phyloP scores from a whole-genome alignment of 2,113 vertebrate species.

The Conger conger region DNA sequence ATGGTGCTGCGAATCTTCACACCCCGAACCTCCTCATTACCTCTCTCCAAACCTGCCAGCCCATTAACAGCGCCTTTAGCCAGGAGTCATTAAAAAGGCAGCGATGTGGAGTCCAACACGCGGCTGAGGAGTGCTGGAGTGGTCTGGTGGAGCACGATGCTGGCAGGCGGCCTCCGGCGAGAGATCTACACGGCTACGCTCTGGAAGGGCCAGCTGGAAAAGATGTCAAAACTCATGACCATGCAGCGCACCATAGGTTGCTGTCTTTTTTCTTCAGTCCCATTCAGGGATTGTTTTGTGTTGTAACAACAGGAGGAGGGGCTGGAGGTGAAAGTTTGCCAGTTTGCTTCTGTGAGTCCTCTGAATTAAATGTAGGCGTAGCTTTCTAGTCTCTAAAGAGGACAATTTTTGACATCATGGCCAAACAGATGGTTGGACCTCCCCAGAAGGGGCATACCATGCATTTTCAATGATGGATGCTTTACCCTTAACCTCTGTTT shows the following conservation, averaged over 20 bases:
- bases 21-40: constrained; percentile 29
- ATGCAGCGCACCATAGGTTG: neutral
- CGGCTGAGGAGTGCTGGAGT: neutral
- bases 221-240: neutral
- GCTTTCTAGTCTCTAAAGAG: neutral
- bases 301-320: neutral
- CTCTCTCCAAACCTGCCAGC: constrained; percentile 1
- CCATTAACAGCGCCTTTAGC: constrained; percentile 3
- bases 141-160: neutral
- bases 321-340: neutral
- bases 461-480: neutral
- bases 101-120: neutral
- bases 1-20: constrained; percentile 1
- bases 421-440: neutral
- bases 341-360: neutral
- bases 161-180: neutral
- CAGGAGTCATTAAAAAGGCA: constrained; percentile 1
- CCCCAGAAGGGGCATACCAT: neutral
- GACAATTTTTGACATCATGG: neutral
- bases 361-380: neutral
- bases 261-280: neutral
- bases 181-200: neutral
- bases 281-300: neutral
- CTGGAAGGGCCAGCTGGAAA: neutral
- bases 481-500: neutral